phyloP scores from a whole-genome alignment of 2,888 invertebrate species.

The Gibbula magus region DNA sequence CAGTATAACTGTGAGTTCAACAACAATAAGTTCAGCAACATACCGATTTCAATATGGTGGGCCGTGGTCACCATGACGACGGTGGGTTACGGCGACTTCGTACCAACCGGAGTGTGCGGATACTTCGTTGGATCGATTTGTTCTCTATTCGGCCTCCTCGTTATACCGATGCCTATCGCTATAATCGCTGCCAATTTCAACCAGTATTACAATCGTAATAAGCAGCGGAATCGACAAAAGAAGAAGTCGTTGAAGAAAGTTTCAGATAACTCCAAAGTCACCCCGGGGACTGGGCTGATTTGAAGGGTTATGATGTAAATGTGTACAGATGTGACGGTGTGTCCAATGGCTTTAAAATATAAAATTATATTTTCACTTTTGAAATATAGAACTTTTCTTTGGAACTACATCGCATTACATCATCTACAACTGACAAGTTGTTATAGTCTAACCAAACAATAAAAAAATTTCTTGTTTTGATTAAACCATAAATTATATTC shows the following conservation, averaged over 20 bases:
- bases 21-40: conserved; percentile 14
- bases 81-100: conserved; percentile 17
- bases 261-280: no score
- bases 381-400: no score
- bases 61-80: conserved; percentile 24
- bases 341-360: no score
- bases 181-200: conserved; percentile 22
- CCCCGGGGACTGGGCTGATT: no score
- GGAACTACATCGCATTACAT: no score
- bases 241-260: background rate
- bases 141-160: conserved; percentile 8
- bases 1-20: conserved; percentile 25
- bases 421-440: no score
- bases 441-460: no score
- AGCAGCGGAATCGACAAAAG: conserved; percentile 1
- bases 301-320: no score
- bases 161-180: conserved; percentile 22
- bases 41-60: conserved; percentile 25
- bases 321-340: no score
- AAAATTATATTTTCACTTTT: no score
- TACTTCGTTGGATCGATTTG: conserved; percentile 10
- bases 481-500: no score
- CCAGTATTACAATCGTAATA: conserved; percentile 13
- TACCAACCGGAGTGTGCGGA: conserved; percentile 1
- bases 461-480: no score